These are phyloP conservation scores for Hydropsyche tenuis DNA, from an alignment of 1,140 invertebrate species.

Conservation along the genomic window DNA sequence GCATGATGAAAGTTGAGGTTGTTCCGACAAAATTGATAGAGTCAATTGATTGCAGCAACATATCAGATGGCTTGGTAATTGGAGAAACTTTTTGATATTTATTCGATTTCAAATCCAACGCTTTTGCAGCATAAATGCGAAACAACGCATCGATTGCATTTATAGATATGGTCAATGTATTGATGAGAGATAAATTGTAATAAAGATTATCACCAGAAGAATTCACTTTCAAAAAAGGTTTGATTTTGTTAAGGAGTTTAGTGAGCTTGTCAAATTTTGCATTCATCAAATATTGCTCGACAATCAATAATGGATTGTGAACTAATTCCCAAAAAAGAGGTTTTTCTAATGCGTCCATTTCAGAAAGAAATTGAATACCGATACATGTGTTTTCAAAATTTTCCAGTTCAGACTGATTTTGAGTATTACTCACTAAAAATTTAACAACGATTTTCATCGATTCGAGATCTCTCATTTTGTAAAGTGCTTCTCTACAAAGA, in stretches of 20 bases:
- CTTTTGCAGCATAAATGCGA: slow-evolving; percentile 74
- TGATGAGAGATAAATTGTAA: slow-evolving; percentile 60
- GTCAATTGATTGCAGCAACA: slow-evolving; percentile 63
- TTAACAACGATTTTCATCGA: slow-evolving; percentile 68
- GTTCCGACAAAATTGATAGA: slow-evolving; percentile 63
- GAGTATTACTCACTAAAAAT: slow-evolving; percentile 63
- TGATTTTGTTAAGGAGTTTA: slow-evolving; percentile 62
- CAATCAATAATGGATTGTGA: slow-evolving; percentile 70
- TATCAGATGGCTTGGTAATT: slow-evolving; percentile 57
- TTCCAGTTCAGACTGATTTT: slow-evolving; percentile 55
- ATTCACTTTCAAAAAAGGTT: slow-evolving; percentile 56
- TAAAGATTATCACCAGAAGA: slow-evolving; percentile 59
- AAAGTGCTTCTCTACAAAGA: slow-evolving; percentile 68
- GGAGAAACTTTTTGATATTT: slow-evolving; percentile 54
- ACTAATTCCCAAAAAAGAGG: slow-evolving; percentile 68
- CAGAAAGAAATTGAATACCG: slow-evolving; percentile 67
- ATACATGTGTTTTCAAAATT: slow-evolving; percentile 65
- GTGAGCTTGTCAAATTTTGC: slow-evolving; percentile 71
- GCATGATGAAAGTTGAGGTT: slow-evolving; percentile 68
- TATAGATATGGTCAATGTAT: slow-evolving; percentile 56
- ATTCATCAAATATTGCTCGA: slow-evolving; percentile 80
- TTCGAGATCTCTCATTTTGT: slow-evolving; percentile 67
- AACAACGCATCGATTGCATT: slow-evolving; percentile 71
- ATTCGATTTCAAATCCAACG: slow-evolving; percentile 71
- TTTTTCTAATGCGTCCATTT: slow-evolving; percentile 64